phyloP scores from a whole-genome alignment of 2,888 invertebrate genomes.

The Zygogramma bicolorata region DNA sequence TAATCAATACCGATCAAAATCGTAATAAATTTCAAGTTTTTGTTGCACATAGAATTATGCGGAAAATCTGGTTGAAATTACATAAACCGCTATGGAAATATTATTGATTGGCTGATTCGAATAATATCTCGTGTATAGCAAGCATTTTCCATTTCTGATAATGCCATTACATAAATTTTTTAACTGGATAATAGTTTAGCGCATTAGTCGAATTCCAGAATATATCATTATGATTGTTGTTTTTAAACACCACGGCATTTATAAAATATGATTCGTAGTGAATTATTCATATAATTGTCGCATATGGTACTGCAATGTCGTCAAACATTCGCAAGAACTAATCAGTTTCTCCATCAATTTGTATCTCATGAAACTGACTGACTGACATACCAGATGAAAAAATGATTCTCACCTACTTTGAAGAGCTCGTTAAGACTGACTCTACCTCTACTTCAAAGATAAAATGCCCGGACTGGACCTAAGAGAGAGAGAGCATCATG shows the following conservation, averaged over 20 bases:
- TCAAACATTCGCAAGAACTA: too few species aligned
- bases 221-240: slow-evolving; percentile 32
- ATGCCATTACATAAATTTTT: background rate
- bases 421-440: too few species aligned
- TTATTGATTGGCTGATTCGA: slow-evolving; percentile 18
- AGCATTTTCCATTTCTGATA: slow-evolving; percentile 15
- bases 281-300: slow-evolving; percentile 23
- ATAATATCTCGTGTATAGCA: background rate
- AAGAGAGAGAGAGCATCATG: too few species aligned
- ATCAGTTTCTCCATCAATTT: too few species aligned
- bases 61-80: background rate
- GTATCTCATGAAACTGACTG: too few species aligned
- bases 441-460: too few species aligned
- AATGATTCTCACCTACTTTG: too few species aligned
- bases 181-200: background rate
- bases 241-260: slow-evolving; percentile 29
- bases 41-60: slow-evolving; percentile 4
- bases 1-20: slow-evolving; percentile 1
- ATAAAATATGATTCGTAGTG: slow-evolving; percentile 18
- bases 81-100: slow-evolving; percentile 5
- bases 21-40: background rate
- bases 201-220: slow-evolving; percentile 22
- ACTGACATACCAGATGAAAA: too few species aligned
- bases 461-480: too few species aligned
- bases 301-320: slow-evolving; percentile 20